Conservation (phyloP, 2,888 invertebrate genomes). For the Sinopyrophorus schimmeli region DNA sequence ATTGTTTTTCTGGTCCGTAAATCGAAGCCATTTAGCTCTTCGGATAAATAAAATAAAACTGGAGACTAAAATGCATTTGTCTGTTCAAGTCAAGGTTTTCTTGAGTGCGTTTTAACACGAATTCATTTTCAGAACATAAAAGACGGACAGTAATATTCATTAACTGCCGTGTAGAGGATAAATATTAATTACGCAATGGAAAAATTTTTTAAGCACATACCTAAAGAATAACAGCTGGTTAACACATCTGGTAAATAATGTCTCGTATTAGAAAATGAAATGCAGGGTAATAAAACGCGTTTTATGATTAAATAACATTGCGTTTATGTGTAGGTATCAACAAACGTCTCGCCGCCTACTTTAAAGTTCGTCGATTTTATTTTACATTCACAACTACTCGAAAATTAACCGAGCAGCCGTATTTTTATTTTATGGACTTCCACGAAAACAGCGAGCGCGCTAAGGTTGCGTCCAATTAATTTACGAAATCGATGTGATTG, state of each 20-base stretch:
- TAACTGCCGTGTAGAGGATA: neutral
- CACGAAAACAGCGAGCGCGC: too few species aligned
- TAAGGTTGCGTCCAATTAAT: too few species aligned
- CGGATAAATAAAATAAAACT: too few species aligned
- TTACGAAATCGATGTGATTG: slow-evolving; percentile 17
- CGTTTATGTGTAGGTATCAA: slow-evolving; percentile 17
- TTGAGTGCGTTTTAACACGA: neutral
- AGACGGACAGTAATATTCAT: neutral
- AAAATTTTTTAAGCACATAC: slow-evolving; percentile 3
- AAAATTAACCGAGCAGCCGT: too few species aligned
- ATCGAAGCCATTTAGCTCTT: too few species aligned
- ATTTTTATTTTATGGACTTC: too few species aligned
- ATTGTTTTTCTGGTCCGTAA: too few species aligned
- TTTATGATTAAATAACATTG: slow-evolving; percentile 9
- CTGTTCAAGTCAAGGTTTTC: too few species aligned
- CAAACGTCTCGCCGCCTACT: slow-evolving; percentile 16
- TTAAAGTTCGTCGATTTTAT: slow-evolving; percentile 13
- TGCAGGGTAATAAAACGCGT: slow-evolving; percentile 3
- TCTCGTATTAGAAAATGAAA: slow-evolving; percentile 8
- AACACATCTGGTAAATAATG: slow-evolving; percentile 13
- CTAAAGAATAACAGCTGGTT: slow-evolving; percentile 5
- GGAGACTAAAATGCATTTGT: too few species aligned
- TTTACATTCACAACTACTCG: too few species aligned
- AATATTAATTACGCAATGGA: slow-evolving; percentile 8
- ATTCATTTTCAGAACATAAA: neutral